These are phyloP conservation scores for Drosophila mulleri DNA, from an alignment of 2,888 invertebrate genomes.

Conservation along the genomic window DNA sequence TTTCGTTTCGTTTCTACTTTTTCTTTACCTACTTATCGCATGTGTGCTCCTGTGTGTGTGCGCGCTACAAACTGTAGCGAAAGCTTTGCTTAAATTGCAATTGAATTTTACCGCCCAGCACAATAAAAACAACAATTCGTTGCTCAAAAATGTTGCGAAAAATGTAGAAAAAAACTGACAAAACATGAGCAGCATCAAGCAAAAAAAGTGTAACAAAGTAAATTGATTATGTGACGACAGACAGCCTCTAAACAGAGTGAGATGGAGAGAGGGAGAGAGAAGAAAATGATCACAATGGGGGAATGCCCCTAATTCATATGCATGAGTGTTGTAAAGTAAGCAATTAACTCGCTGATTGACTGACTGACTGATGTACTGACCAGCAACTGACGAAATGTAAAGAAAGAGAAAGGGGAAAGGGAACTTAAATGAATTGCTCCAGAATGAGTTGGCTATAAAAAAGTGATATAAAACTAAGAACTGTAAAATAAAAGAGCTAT, in stretches of 20 bases:
- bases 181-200: conserved; percentile 1
- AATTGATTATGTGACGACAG: conserved; percentile 57
- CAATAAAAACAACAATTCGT: conserved; percentile 36
- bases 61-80: conserved; percentile 52
- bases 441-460: conserved; percentile 13
- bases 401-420: conserved; percentile 3
- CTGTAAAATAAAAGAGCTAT: not conserved
- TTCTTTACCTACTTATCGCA: conserved; percentile 30
- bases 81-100: conserved; percentile 69
- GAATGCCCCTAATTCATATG: conserved; percentile 22
- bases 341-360: conserved; percentile 47
- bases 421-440: not conserved
- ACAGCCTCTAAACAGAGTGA: conserved; percentile 2
- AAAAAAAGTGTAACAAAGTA: conserved; percentile 51
- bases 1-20: conserved; percentile 29
- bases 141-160: conserved; percentile 58
- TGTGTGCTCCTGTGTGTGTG: not conserved
- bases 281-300: conserved; percentile 17
- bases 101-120: conserved; percentile 53
- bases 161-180: conserved; percentile 46
- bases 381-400: not conserved
- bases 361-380: conserved; percentile 19
- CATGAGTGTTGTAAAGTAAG: conserved; percentile 28
- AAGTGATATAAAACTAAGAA: not conserved
- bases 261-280: not conserved